Evolutionary conservation across 2,797 vertebrate genomes (phyloP), one percentile per base, ranked within the genome.

Genomic region (Hephaestus fuliginosus): DNA sequence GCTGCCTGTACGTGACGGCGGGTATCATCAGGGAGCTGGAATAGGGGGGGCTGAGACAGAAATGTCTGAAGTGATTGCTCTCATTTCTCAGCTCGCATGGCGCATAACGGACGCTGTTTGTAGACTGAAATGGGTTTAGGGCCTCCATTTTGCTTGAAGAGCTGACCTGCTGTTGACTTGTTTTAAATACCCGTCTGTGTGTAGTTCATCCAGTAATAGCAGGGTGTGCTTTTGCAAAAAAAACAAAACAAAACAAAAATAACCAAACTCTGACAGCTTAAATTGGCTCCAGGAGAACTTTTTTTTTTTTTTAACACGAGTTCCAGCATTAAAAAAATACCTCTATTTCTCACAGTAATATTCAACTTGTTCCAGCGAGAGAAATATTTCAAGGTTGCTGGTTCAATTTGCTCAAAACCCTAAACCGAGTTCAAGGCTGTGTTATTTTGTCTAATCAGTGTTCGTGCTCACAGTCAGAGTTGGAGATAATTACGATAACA

Each of bases 401-500:
- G 30, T 33, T 33, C 30, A 81, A 91, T 90, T 86, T 86, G 3
- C 75, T 77, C 61, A 28, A 30, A 75, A 85, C n/a, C 69, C 36
- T 41, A 70, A 77, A 80, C 62, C 0, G 22, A 86, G 76, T 83
- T 89, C 65, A 81, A 53, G 20, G 65, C 71, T 33, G 51, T 62
- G 52, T 64, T 83, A 51, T 83, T 84, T 41, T 33, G 30, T 70
- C 58, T 84, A 81, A 87, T 90, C 77, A 78, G 76, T 51, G 74
- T 67, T 80, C 53, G 7, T 84, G 80, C 82, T 85, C 73, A 18
- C 30, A 58, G 78, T 61, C 68, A 62, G 70, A 83, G 78, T 74
- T 67, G 0, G 46, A 89, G 56, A 75, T 91, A 74, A 91, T 90
- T 87, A 86, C 63, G 72, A 66, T 75, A 71, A 77, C 85, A 79